Conservation (phyloP, 1,140 invertebrate species). For the Drosophila azteca region DNA sequence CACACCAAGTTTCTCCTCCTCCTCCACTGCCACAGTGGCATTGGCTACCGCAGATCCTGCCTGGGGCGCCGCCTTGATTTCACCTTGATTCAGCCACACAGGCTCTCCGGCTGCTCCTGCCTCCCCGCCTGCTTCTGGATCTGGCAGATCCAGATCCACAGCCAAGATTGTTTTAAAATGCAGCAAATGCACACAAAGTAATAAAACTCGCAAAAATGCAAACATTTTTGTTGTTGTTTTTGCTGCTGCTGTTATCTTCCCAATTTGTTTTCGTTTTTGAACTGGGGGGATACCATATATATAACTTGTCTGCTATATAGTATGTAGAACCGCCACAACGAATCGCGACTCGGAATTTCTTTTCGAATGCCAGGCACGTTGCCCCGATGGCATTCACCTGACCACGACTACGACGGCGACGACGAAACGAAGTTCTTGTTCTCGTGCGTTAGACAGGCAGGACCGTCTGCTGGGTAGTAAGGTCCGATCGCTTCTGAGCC, state of each 20-base stretch:
- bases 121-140: conserved; percentile 19
- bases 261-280: conserved; percentile 74
- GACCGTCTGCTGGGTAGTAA: conserved; percentile 69
- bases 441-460: conserved; percentile 60
- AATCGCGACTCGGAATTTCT: conserved; percentile 51
- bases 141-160: conserved; percentile 60
- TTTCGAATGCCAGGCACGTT: conserved; percentile 72
- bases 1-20: neutral
- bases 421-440: conserved; percentile 46
- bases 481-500: conserved; percentile 77
- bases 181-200: conserved; percentile 79
- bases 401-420: conserved; percentile 40
- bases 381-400: conserved; percentile 77
- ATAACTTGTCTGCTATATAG: conserved; percentile 58
- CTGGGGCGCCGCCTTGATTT: conserved; percentile 29
- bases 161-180: conserved; percentile 72
- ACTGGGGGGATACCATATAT: conserved; percentile 64
- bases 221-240: conserved; percentile 58
- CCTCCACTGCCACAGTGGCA: conserved; percentile 23
- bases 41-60: conserved; percentile 31
- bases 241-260: conserved; percentile 43
- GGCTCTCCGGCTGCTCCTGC: conserved; percentile 2
- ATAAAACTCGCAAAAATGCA: conserved; percentile 74
- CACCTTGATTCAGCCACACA: conserved; percentile 16
- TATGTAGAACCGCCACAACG: conserved; percentile 48